Conservation (phyloP, 2,888 invertebrate genomes). For the Operophtera brumata region DNA sequence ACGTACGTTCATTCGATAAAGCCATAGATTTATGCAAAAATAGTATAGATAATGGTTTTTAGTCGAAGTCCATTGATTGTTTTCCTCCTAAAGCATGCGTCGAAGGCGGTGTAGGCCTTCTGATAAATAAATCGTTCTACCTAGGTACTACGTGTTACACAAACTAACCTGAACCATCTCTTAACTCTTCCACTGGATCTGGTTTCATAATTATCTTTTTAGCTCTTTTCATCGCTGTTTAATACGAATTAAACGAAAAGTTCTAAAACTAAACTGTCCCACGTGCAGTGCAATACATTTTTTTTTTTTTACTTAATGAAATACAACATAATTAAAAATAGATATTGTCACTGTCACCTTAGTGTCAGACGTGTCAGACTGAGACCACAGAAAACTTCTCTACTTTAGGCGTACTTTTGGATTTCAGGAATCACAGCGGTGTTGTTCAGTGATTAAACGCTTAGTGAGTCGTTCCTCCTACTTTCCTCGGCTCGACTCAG, state of each 20-base stretch:
- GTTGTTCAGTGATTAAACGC: too few relatives aligned
- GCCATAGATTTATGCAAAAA: background rate
- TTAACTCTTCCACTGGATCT: slow-evolving; percentile 7
- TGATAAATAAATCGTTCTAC: background rate
- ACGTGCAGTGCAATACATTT: background rate
- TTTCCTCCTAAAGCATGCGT: background rate
- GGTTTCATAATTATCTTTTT: slow-evolving; percentile 13
- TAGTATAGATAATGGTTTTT: background rate
- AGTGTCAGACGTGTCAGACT: background rate
- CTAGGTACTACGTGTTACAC: background rate
- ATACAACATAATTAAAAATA: too few relatives aligned
- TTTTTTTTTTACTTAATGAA: too few relatives aligned
- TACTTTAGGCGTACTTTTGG: too few relatives aligned
- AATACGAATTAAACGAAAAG: background rate
- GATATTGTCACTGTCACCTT: background rate
- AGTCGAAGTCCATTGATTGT: background rate
- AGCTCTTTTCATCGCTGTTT: slow-evolving; percentile 14
- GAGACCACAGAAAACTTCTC: too few relatives aligned
- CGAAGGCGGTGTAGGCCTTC: background rate
- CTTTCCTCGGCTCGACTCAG: too few relatives aligned
- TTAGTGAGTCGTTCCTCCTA: too few relatives aligned
- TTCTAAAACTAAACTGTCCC: background rate
- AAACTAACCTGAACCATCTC: slow-evolving; percentile 20
- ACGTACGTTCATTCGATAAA: too few relatives aligned
- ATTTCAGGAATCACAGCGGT: too few relatives aligned